A percentile compares a stretch with the other conserved stretches of the same genome.
These are phyloP conservation scores for Anoplopoma fimbria DNA, from an alignment of 2,113 vertebrate genomes.

Conservation along the genomic window DNA sequence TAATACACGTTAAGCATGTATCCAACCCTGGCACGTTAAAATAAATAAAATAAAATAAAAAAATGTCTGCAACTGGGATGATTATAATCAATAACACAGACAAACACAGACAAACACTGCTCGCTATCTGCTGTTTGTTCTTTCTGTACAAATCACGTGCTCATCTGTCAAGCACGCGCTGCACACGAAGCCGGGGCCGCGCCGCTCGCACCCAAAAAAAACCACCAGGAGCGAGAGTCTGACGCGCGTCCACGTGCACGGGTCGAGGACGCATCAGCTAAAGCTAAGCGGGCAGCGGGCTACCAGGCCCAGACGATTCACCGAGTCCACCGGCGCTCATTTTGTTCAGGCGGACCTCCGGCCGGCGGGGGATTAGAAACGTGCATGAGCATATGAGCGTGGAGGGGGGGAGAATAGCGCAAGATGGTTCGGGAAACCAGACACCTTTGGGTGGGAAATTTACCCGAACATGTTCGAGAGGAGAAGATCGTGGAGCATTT, in stretches of 20 bases:
- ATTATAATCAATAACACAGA: neutral
- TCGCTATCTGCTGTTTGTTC: neutral
- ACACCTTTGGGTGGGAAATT: constrained; percentile 99
- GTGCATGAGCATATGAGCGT: constrained; percentile 82
- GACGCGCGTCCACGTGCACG: constrained; percentile 51
- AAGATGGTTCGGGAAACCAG: constrained; percentile 99
- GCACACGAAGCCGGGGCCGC: constrained; percentile 23
- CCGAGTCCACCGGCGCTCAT: constrained; percentile 77
- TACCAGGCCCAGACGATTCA: constrained; percentile 64
- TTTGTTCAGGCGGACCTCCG: constrained; percentile 83
- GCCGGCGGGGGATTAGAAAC: constrained; percentile 80
- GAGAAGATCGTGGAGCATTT: constrained; percentile 99
- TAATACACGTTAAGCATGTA: neutral
- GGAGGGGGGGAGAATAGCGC: constrained; percentile 76
- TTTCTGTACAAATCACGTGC: neutral
- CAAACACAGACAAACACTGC: neutral
- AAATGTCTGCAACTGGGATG: neutral
- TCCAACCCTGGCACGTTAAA: neutral
- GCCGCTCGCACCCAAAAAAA: constrained; percentile 69
- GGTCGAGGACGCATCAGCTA: constrained; percentile 70
- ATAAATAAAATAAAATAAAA: too few species aligned
- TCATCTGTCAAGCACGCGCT: constrained; percentile 50
- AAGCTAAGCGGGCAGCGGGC: constrained; percentile 67
- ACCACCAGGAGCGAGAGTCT: constrained; percentile 40
- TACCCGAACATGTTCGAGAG: constrained; percentile 98